Percentiles rank a stretch among this genome's conserved stretches.
Evolutionary conservation across 2,113 vertebrate species (phyloP).

Genomic region (Burhinus bistriatus): DNA sequence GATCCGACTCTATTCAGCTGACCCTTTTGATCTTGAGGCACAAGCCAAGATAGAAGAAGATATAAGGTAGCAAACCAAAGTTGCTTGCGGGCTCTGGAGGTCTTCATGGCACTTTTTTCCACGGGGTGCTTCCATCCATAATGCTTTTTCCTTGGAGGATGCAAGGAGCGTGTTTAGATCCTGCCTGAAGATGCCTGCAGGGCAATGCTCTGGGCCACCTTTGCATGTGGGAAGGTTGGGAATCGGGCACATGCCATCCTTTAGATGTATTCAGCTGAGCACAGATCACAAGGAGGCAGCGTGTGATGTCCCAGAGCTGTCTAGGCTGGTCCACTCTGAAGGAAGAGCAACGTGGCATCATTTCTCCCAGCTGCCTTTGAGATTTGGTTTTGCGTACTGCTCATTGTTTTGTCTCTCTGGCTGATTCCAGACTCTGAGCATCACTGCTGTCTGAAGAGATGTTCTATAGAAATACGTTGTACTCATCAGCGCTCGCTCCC

Average conservation of each 20-base stretch:
- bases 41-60: conserved; percentile 99
- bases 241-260: neutral
- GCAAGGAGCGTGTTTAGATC: neutral
- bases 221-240: neutral
- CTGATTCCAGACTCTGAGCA: neutral
- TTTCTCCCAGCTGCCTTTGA: neutral
- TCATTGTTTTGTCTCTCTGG: neutral
- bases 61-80: conserved; percentile 82
- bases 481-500: neutral
- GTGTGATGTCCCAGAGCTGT: neutral
- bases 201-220: neutral
- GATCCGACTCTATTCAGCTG: conserved; percentile 92
- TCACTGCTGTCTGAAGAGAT: neutral
- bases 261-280: neutral
- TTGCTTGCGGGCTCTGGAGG: neutral
- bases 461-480: neutral
- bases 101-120: neutral
- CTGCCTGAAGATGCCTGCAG: neutral
- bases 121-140: neutral
- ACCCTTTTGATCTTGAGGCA: conserved; percentile 97
- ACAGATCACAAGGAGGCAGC: neutral
- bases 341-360: fast-evolving
- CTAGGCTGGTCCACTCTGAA: neutral
- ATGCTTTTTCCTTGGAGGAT: neutral
- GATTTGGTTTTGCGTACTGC: neutral